These are phyloP conservation scores for Euzetes globulus DNA, from an alignment of 2,888 invertebrate genomes.

Conservation along the genomic window DNA sequence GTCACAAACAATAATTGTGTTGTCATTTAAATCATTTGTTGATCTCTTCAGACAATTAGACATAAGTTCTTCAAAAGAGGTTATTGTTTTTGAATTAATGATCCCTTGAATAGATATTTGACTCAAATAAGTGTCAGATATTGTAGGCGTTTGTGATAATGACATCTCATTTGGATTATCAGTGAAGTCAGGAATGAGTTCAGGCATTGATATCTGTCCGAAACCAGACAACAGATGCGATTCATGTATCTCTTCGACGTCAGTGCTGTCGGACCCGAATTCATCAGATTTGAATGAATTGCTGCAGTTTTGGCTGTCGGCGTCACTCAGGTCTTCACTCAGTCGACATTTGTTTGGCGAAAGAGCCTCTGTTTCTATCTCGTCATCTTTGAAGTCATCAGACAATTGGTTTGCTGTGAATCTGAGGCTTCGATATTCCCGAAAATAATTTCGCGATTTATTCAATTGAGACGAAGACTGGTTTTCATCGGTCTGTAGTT, in stretches of 20 bases:
- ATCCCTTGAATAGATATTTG: constrained; percentile 21
- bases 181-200: background rate
- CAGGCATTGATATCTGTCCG: constrained; percentile 5
- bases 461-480: constrained; percentile 16
- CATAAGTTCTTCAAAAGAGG: background rate
- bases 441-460: constrained; percentile 31
- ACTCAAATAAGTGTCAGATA: constrained; percentile 19
- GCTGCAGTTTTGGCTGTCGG: background rate
- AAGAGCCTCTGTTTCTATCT: background rate
- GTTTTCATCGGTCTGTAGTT: background rate
- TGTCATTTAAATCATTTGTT: background rate
- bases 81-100: constrained; percentile 21
- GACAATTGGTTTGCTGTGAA: background rate
- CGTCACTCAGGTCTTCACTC: background rate
- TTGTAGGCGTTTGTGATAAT: constrained; percentile 8
- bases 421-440: constrained; percentile 29
- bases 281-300: constrained; percentile 6
- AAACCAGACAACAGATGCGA: background rate
- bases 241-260: constrained; percentile 13
- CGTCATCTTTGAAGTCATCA: background rate
- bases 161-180: background rate
- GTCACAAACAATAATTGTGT: constrained; percentile 20
- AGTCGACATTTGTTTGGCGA: background rate
- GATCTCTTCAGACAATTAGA: background rate
- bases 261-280: background rate